Percentiles rank a stretch among this genome's conserved stretches.
These are phyloP conservation scores for Rosalia funebris DNA, from an alignment of 2,888 invertebrate genomes.

Conservation along the genomic window DNA sequence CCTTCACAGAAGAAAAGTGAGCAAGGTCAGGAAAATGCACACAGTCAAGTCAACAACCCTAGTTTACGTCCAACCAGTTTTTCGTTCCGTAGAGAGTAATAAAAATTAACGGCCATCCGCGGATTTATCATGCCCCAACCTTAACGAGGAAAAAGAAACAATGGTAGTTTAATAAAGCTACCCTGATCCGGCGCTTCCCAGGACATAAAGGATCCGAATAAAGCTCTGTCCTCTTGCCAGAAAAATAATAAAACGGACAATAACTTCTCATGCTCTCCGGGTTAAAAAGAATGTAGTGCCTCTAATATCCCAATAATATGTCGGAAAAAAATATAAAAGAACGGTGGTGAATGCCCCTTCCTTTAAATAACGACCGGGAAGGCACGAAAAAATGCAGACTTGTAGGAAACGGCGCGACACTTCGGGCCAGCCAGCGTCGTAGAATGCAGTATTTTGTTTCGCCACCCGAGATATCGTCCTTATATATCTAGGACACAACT, in stretches of 20 bases:
- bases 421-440: conserved; percentile 2
- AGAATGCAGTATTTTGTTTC: background rate
- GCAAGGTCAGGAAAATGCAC: no score
- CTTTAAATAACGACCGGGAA: conserved; percentile 11
- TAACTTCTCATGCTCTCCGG: conserved; percentile 18
- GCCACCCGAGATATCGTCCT: background rate
- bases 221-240: conserved; percentile 19
- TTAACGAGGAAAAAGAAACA: conserved; percentile 21
- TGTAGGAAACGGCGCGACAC: background rate
- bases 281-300: conserved; percentile 27
- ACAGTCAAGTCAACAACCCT: no score
- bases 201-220: conserved; percentile 8
- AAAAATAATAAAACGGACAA: conserved; percentile 26
- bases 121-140: conserved; percentile 7
- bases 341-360: conserved; percentile 14
- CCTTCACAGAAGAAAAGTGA: no score
- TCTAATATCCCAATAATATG: conserved; percentile 27
- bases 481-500: background rate
- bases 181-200: conserved; percentile 11
- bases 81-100: background rate
- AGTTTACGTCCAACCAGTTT: no score
- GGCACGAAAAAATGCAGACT: conserved; percentile 24
- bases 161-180: conserved; percentile 22
- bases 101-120: conserved; percentile 3
- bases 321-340: conserved; percentile 24